Conservation (phyloP, 2,888 invertebrate species). For the Autographa gamma region DNA sequence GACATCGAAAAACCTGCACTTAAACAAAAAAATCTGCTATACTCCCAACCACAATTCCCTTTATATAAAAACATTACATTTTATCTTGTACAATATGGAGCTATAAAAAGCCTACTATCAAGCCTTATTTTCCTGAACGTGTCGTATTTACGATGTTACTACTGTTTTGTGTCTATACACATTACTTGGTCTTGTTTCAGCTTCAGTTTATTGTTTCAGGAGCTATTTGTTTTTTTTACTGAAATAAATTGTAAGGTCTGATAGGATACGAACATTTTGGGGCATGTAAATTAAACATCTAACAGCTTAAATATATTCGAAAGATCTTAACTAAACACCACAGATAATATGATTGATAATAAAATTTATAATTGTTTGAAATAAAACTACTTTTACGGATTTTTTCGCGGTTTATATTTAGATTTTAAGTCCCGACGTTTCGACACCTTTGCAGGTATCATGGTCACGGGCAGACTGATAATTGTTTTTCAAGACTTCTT, state of each 20-base stretch:
- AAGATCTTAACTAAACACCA: too few species aligned
- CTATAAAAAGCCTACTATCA: slow-evolving; percentile 4
- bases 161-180: slow-evolving; percentile 7
- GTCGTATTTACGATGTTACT: background rate
- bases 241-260: background rate
- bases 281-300: too few species aligned
- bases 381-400: too few species aligned
- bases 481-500: too few species aligned
- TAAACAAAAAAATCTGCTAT: slow-evolving; percentile 1
- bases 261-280: too few species aligned
- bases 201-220: slow-evolving; percentile 20
- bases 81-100: slow-evolving; percentile 9
- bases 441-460: too few species aligned
- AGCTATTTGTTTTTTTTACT: background rate
- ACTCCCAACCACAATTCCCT: background rate
- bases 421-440: too few species aligned
- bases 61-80: background rate
- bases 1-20: background rate
- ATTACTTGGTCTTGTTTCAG: slow-evolving; percentile 21
- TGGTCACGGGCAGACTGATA: too few species aligned
- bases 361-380: too few species aligned
- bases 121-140: slow-evolving; percentile 8
- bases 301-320: too few species aligned
- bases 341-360: too few species aligned
- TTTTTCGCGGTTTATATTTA: too few species aligned